A percentile compares a stretch with the other conserved stretches of the same genome.
Conservation (phyloP, 2,113 vertebrate genomes). For the Trachemys scripta region DNA sequence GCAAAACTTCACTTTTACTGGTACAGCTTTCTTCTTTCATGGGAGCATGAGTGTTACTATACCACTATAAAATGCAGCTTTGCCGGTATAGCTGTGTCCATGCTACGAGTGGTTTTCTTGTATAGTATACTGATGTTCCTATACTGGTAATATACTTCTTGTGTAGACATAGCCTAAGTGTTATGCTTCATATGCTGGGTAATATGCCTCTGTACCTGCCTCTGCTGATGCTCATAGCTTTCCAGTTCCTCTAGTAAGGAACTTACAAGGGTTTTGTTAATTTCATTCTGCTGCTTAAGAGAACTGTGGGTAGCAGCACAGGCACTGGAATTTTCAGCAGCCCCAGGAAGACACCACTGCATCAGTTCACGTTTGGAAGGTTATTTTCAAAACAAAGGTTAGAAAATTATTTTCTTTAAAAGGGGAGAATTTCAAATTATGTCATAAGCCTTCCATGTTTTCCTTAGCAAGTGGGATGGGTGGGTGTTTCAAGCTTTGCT, state of each 20-base stretch:
- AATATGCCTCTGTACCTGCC: neutral
- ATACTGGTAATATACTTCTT: no score
- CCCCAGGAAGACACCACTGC: fast-evolving
- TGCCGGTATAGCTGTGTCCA: no score
- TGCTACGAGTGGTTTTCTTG: no score
- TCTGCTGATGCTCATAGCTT: fast-evolving
- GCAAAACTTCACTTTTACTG: no score
- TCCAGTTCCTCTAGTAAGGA: neutral
- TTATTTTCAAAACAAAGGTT: neutral
- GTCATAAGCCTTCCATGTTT: neutral
- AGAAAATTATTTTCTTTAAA: neutral
- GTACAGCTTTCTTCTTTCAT: no score
- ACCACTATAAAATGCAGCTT: no score
- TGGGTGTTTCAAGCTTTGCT: neutral
- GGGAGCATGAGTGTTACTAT: no score
- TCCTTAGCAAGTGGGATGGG: neutral
- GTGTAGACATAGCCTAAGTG: no score
- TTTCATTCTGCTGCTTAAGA: neutral
- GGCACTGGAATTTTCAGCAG: no score
- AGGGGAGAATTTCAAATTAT: neutral
- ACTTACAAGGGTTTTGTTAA: neutral
- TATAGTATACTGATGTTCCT: no score
- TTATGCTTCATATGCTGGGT: no score
- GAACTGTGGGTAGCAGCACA: no score
- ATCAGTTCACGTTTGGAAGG: neutral